A percentile compares a stretch with the other conserved stretches of the same genome.
phyloP scores from a whole-genome alignment of 2,797 vertebrate genomes.

The Luscinia megarhynchos region DNA sequence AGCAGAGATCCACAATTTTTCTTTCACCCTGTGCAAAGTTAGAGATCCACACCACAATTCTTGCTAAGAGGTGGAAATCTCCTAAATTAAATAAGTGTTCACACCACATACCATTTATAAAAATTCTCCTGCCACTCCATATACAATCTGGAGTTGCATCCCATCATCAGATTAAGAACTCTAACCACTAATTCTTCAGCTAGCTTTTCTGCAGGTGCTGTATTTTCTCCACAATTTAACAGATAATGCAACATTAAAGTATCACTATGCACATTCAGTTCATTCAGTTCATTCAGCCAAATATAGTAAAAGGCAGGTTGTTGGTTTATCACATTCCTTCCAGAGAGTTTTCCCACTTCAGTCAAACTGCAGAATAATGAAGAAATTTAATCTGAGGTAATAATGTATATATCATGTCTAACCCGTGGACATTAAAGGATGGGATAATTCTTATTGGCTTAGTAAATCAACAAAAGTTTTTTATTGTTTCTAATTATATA shows the following conservation, averaged over 20 bases:
- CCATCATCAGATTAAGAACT: neutral
- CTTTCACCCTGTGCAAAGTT: neutral
- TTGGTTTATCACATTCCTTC: neutral
- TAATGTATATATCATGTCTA: neutral
- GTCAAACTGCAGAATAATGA: slow-evolving; percentile 17
- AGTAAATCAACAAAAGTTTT: slow-evolving; percentile 4
- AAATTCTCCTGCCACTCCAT: neutral
- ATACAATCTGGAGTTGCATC: neutral
- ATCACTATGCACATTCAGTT: neutral
- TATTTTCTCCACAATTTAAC: neutral
- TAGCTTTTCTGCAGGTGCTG: neutral
- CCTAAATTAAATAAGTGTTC: neutral
- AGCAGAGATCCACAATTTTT: neutral
- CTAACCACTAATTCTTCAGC: neutral
- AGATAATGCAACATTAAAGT: neutral
- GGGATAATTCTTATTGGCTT: neutral
- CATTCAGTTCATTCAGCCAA: neutral
- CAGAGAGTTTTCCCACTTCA: neutral
- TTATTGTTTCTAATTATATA: slow-evolving; percentile 8
- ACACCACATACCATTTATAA: neutral
- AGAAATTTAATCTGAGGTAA: slow-evolving; percentile 23
- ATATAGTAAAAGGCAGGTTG: neutral
- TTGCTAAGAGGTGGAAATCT: neutral
- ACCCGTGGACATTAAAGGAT: neutral
- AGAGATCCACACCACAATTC: neutral